These are phyloP conservation scores for Lithophane leautieri DNA, from an alignment of 2,888 invertebrate genomes.

Conservation along the genomic window DNA sequence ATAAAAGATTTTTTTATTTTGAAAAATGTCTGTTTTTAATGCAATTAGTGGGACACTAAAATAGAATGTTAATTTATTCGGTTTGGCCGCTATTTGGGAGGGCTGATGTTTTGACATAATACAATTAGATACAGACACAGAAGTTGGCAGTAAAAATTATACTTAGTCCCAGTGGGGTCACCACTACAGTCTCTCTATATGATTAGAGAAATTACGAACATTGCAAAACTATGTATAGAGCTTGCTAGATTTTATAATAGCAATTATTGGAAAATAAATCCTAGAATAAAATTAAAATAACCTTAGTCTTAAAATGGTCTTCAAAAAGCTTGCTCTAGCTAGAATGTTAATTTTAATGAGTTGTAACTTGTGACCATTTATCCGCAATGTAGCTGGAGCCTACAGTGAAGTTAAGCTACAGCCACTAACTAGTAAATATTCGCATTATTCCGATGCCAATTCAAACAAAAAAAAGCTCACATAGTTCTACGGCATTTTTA, in stretches of 20 bases:
- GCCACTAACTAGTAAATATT: background rate
- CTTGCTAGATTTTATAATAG: background rate
- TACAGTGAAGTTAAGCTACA: background rate
- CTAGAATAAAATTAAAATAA: background rate
- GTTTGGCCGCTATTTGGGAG: background rate
- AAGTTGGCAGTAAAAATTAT: background rate
- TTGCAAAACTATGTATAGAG: background rate
- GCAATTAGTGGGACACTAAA: conserved; percentile 45
- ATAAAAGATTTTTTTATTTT: conserved; percentile 34
- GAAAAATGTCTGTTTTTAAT: conserved; percentile 43
- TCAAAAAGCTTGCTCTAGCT: background rate
- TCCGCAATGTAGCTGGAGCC: background rate
- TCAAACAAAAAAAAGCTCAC: background rate
- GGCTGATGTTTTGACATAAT: background rate
- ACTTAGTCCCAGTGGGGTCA: background rate
- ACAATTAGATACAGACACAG: background rate
- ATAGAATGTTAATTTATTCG: conserved; percentile 20
- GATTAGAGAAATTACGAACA: background rate
- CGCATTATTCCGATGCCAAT: background rate
- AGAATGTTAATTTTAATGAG: background rate
- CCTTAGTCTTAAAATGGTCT: background rate
- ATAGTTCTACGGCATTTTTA: background rate
- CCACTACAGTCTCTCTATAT: background rate
- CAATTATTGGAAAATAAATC: background rate
- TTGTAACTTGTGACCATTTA: background rate